These are phyloP conservation scores for Erebia ligea DNA, from an alignment of 2,888 invertebrate species.

Conservation along the genomic window DNA sequence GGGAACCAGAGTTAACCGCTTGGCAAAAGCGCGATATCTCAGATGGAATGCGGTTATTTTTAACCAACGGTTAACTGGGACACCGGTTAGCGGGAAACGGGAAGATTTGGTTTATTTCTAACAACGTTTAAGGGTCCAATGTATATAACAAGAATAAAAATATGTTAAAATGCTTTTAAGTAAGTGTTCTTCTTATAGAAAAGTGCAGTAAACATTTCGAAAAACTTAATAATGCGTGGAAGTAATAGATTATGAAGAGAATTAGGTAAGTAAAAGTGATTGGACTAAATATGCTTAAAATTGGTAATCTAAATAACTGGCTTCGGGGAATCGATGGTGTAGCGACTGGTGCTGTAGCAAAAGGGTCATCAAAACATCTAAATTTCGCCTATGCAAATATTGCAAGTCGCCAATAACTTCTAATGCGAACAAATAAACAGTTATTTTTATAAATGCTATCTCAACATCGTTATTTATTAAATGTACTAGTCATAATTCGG, in stretches of 20 bases:
- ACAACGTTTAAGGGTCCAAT: conserved; percentile 2
- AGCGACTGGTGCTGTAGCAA: neutral
- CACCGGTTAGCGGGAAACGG: conserved; percentile 52
- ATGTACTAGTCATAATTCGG: conserved; percentile 43
- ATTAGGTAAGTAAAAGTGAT: no score
- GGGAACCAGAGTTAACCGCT: conserved; percentile 51
- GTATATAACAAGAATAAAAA: neutral
- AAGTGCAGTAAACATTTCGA: no score
- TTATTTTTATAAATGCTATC: conserved; percentile 22
- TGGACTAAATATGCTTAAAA: neutral
- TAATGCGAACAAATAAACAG: conserved; percentile 10
- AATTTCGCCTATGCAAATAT: conserved; percentile 6
- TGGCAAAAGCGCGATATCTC: conserved; percentile 51
- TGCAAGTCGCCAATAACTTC: conserved; percentile 1
- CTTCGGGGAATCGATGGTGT: neutral
- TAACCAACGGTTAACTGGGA: conserved; percentile 71
- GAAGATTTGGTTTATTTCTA: conserved; percentile 38
- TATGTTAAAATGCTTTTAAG: neutral
- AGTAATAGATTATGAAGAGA: no score
- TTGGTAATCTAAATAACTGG: neutral
- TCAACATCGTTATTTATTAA: conserved; percentile 34
- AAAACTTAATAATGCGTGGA: no score
- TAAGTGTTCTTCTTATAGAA: neutral
- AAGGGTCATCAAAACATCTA: conserved; percentile 13
- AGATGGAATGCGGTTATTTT: conserved; percentile 65